Percentiles rank a stretch among this genome's conserved stretches.
Evolutionary conservation across 2,797 vertebrate species (phyloP).

Genomic region (Astyanax mexicanus): DNA sequence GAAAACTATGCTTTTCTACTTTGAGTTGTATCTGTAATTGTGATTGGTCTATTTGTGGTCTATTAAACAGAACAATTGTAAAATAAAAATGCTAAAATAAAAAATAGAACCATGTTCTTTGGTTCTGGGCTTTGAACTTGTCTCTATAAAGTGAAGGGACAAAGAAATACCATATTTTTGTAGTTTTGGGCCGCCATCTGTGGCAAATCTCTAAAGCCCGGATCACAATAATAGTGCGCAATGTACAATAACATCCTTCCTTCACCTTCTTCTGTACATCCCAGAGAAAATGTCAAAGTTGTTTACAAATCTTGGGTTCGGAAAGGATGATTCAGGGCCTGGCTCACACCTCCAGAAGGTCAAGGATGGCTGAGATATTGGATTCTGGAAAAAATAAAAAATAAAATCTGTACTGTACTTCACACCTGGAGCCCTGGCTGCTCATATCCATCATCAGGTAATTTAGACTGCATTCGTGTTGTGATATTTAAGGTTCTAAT

Average conservation of each 20-base stretch:
- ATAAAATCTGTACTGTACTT: background rate
- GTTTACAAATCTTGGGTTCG: background rate
- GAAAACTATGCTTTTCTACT: too few species aligned
- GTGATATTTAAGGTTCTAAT: too few species aligned
- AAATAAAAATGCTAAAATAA: too few species aligned
- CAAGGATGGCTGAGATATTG: background rate
- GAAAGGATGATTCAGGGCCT: background rate
- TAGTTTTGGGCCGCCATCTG: background rate
- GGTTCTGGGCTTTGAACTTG: too few species aligned
- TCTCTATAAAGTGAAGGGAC: too few species aligned
- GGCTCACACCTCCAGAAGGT: background rate
- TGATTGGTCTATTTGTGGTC: too few species aligned
- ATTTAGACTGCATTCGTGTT: background rate
- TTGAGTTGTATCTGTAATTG: too few species aligned
- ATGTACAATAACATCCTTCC: background rate
- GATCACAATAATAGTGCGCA: background rate
- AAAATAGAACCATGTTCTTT: too few species aligned
- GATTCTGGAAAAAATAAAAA: background rate
- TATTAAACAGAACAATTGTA: too few species aligned
- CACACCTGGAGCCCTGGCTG: background rate
- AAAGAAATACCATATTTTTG: background rate
- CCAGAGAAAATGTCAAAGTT: slow-evolving; percentile 8
- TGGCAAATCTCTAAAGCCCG: background rate
- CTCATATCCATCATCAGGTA: background rate
- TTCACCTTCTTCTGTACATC: background rate